A percentile compares a stretch with the other conserved stretches of the same genome.
Evolutionary conservation across 1,140 invertebrate genomes (phyloP).

Genomic region (Cherax quadricarinatus): DNA sequence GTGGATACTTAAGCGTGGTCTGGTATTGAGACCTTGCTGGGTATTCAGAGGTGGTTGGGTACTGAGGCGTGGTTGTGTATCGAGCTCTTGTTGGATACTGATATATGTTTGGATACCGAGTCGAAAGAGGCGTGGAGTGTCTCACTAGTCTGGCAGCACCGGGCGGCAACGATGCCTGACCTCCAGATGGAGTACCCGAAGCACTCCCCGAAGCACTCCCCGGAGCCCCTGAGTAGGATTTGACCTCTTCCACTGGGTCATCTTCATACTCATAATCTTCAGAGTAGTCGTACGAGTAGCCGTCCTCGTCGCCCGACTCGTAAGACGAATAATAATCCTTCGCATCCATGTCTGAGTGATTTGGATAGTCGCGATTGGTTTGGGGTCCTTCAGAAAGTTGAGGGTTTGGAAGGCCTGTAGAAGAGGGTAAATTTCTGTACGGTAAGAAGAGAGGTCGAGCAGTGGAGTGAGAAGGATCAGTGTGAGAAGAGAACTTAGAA

Average conservation of each 20-base stretch:
- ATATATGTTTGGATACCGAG: neutral
- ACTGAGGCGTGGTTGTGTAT: neutral
- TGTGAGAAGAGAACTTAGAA: conserved; percentile 4
- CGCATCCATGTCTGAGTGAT: neutral
- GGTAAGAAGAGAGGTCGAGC: neutral
- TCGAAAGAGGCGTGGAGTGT: neutral
- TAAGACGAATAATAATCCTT: neutral
- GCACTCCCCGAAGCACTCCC: neutral
- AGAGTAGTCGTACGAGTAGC: neutral
- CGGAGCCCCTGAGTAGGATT: neutral
- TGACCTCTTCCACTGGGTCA: neutral
- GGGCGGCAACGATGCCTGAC: neutral
- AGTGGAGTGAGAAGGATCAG: neutral
- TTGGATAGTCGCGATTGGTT: neutral
- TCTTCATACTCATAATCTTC: conserved; percentile 1
- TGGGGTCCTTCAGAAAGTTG: neutral
- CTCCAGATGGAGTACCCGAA: neutral
- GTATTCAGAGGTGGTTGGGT: conserved; percentile 11
- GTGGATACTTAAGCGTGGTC: conserved; percentile 1
- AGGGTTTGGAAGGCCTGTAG: neutral
- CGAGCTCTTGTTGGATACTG: neutral
- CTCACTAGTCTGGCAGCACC: neutral
- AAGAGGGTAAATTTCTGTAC: conserved; percentile 1
- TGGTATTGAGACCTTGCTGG: conserved; percentile 1
- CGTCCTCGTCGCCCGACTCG: neutral